Evolutionary conservation across 2,888 invertebrate genomes (phyloP).

Genomic region (Gisinianus flammeolus): DNA sequence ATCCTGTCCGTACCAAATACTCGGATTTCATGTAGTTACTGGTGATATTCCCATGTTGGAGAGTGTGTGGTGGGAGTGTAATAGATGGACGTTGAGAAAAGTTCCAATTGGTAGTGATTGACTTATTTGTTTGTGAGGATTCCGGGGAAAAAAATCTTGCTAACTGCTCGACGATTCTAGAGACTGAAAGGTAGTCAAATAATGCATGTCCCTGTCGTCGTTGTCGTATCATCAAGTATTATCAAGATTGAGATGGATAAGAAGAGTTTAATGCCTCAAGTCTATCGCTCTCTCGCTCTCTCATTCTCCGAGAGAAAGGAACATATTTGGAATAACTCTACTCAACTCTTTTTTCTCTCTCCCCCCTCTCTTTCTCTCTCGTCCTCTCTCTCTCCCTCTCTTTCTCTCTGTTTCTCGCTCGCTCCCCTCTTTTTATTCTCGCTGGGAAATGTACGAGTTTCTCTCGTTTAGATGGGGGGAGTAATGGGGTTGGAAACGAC

Average conservation of each 20-base stretch:
- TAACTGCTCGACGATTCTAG: not conserved
- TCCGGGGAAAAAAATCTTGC: not conserved
- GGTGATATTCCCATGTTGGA: no score
- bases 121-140: constrained; percentile 27
- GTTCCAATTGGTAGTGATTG: constrained; percentile 16
- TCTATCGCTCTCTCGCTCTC: no score
- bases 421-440: not conserved
- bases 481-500: constrained; percentile 20
- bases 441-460: constrained; percentile 12
- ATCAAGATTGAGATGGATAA: constrained; percentile 37
- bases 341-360: constrained; percentile 14
- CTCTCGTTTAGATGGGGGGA: constrained; percentile 13
- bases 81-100: constrained; percentile 5
- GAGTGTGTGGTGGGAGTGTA: not conserved
- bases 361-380: not conserved
- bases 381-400: not conserved
- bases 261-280: constrained; percentile 27
- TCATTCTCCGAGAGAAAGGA: constrained; percentile 1
- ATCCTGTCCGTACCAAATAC: not conserved
- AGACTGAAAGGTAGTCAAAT: constrained; percentile 28
- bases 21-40: no score
- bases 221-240: constrained; percentile 1
- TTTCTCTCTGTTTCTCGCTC: not conserved
- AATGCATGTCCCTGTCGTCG: constrained; percentile 20
- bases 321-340: constrained; percentile 17